Evolutionary conservation across 2,113 vertebrate genomes (phyloP).

Genomic region (Kryptolebias marmoratus): DNA sequence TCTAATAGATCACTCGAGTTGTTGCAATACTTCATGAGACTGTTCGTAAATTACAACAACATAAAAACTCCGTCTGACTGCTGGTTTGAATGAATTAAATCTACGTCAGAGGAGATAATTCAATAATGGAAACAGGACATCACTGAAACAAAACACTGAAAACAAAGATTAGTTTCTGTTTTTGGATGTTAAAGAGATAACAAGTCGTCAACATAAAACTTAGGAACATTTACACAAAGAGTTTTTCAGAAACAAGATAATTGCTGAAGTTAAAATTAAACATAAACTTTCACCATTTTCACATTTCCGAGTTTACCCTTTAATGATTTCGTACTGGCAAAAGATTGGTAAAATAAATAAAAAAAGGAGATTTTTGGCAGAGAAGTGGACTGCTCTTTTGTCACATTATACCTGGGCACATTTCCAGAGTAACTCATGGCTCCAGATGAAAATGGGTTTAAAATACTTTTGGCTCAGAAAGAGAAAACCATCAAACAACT

Average conservation of each 20-base stretch:
- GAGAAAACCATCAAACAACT: background rate
- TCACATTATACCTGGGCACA: conserved; percentile 31
- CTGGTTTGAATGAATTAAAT: too few species aligned
- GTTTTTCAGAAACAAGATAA: background rate
- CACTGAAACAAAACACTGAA: too few species aligned
- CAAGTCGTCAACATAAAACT: too few species aligned
- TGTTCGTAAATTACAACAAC: too few species aligned
- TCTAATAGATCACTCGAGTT: too few species aligned
- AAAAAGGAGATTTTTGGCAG: conserved; percentile 26
- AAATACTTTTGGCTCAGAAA: conserved; percentile 16
- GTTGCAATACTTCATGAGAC: too few species aligned
- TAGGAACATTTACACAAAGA: too few species aligned
- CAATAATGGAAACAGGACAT: too few species aligned
- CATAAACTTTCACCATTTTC: background rate
- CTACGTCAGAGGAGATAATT: too few species aligned
- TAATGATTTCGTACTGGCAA: conserved; percentile 20
- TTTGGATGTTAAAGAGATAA: too few species aligned
- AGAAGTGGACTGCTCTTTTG: conserved; percentile 21
- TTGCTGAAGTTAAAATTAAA: accelerated
- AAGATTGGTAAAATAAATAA: background rate
- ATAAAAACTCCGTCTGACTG: too few species aligned
- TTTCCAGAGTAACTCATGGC: conserved; percentile 12
- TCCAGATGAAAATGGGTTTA: conserved; percentile 13
- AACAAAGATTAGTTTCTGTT: too few species aligned
- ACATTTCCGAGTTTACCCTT: conserved; percentile 5